Base-by-base conservation (phyloP, 2,888 invertebrate genomes). In the Spodoptera exigua region DNA sequence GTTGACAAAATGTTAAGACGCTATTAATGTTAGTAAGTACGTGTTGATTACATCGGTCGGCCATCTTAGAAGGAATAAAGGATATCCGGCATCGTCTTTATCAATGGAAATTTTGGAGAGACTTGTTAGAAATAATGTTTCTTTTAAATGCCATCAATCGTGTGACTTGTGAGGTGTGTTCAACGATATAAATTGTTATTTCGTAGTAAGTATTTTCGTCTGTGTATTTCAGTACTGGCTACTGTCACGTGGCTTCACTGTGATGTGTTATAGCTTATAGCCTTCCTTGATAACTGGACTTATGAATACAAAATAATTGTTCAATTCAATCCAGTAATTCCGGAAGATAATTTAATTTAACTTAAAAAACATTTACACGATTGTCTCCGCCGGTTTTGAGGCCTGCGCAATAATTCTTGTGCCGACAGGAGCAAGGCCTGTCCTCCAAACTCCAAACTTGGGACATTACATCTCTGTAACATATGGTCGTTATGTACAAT, bases 51-150 rank as follows among this genome's bases (percentile, higher is more conserved):
- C 48, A 44, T 46, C 36, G 36, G 64, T 48, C 46, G 44, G 56
- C 48, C 65, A 63, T 67, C 73, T 76, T 73, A 76, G 41, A 57
- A 57, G 52, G 49, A 52, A 70, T 76, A 61, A 75, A 75, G 74
- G 57, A 44, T 59, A 52, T 75, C 73, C 65, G 65, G 62, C 16
- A 39, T 44, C 27, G 47, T 58, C 54, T 58, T 51, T 13, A 48
- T 64, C 54, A 64, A 55, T 58, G 54, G 1, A 14, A 18, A 53
- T 54, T 36, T n/a, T 27, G 5, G 5, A 27, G 21, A 7, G 18
- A 3, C 21, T 27, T 27, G 21, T 27, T 27, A 27, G 21, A 27
- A 27, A 5, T 27, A 21, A 21, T 21, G 21, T 21, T 21, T 21
- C 21, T 21, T 21, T 21, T 21, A 4, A 21, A 21, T 21, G 2